Evolutionary conservation across 2,113 vertebrate genomes (phyloP).

Genomic region (Morone chrysops): DNA sequence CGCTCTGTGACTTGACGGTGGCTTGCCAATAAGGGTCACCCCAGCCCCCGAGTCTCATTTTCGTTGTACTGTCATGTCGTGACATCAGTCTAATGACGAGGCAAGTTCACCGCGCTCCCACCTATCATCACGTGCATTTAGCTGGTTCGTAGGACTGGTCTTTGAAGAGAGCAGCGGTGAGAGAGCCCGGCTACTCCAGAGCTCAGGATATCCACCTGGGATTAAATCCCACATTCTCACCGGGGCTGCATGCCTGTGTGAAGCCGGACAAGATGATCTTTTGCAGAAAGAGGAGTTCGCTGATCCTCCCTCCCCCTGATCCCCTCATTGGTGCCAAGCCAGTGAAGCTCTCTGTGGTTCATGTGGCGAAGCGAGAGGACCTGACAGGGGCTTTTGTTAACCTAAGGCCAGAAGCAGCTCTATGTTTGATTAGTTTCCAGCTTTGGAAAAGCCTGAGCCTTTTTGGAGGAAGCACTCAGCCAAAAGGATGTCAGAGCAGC

Average conservation of each 20-base stretch:
- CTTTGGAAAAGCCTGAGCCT: conserved; percentile 71
- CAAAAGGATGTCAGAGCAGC: conserved; percentile 78
- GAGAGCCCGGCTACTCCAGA: conserved; percentile 59
- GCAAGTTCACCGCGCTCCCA: conserved; percentile 39
- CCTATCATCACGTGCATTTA: conserved; percentile 62
- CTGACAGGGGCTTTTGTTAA: conserved; percentile 83
- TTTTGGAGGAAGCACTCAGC: conserved; percentile 74
- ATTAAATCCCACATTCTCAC: conserved; percentile 77
- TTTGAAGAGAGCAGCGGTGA: conserved; percentile 67
- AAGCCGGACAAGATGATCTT: conserved; percentile 80
- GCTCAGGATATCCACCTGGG: conserved; percentile 73
- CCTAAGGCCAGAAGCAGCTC: conserved; percentile 75
- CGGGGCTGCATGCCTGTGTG: conserved; percentile 61
- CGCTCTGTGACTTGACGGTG: conserved; percentile 22
- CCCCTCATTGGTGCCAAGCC: conserved; percentile 72
- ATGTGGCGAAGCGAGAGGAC: conserved; percentile 69
- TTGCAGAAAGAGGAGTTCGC: conserved; percentile 80
- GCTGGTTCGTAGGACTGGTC: conserved; percentile 52
- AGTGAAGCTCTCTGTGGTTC: conserved; percentile 73
- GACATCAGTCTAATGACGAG: conserved; percentile 51
- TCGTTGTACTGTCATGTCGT: conserved; percentile 53
- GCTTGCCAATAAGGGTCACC: conserved; percentile 10
- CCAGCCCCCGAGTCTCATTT: conserved; percentile 60
- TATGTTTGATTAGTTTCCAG: conserved; percentile 81
- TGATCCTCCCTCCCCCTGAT: conserved; percentile 64